Conservation (phyloP, 2,113 vertebrate genomes). For the Morone saxatilis region DNA sequence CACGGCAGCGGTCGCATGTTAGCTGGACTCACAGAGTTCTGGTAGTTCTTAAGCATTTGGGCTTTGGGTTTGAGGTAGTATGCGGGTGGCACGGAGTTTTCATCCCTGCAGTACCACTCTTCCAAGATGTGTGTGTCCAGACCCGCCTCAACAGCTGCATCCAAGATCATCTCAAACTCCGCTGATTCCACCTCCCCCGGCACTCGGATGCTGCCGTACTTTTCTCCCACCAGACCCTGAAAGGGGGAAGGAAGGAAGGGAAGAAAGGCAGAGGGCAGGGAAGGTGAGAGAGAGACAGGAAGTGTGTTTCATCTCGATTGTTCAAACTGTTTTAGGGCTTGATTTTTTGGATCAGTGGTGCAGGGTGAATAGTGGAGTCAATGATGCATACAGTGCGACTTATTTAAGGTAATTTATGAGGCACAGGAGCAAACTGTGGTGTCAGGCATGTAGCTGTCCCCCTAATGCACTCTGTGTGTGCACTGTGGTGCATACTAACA, state of each 20-base stretch:
- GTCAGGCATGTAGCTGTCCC: slow-evolving; percentile 27
- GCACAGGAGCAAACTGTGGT: slow-evolving; percentile 2
- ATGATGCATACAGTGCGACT: slow-evolving; percentile 37
- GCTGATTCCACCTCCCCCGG: slow-evolving; percentile 96
- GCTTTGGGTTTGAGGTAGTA: slow-evolving; percentile 98
- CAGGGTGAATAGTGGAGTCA: slow-evolving; percentile 50
- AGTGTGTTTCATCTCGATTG: slow-evolving; percentile 10
- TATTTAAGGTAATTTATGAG: slow-evolving; percentile 54
- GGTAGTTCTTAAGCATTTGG: slow-evolving; percentile 92
- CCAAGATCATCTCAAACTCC: slow-evolving; percentile 99
- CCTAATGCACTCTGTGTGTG: neutral
- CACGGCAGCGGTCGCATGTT: no score
- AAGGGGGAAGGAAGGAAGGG: slow-evolving; percentile 64
- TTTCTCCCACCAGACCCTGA: slow-evolving; percentile 97
- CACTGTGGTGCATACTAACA: neutral
- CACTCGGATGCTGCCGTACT: slow-evolving; percentile 96
- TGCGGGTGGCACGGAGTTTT: slow-evolving; percentile 95
- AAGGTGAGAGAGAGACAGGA: slow-evolving; percentile 27
- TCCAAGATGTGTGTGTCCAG: slow-evolving; percentile 95
- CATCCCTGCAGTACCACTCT: slow-evolving; percentile 98
- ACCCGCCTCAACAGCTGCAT: slow-evolving; percentile 93
- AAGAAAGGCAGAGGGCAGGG: slow-evolving; percentile 15
- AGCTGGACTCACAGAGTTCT: slow-evolving; percentile 84
- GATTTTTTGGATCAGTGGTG: slow-evolving; percentile 45
- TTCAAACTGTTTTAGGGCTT: slow-evolving; percentile 32